Percentiles rank a stretch among this genome's conserved stretches.
These are phyloP conservation scores for Drosophila meridiana DNA, from an alignment of 2,888 invertebrate species.

Conservation along the genomic window DNA sequence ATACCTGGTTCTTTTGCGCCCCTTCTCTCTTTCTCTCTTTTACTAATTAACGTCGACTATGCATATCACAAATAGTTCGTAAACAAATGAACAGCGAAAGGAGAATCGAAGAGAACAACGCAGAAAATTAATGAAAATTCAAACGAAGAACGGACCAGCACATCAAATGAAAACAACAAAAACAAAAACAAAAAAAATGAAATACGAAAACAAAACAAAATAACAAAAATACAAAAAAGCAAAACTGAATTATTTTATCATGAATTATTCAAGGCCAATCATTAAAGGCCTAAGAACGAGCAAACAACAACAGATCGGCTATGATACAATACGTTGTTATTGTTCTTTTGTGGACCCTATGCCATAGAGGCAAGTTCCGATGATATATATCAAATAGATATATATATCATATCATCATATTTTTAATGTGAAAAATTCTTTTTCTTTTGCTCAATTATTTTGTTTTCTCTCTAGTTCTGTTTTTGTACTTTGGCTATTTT, in stretches of 20 bases:
- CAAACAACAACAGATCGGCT: slow-evolving; percentile 24
- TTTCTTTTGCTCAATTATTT: slow-evolving; percentile 60
- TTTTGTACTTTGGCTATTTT: slow-evolving; percentile 46
- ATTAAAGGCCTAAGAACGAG: slow-evolving; percentile 17
- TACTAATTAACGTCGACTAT: slow-evolving; percentile 15
- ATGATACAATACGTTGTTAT: slow-evolving; percentile 50
- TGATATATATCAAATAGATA: slow-evolving; percentile 11
- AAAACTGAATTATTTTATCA: slow-evolving; percentile 58
- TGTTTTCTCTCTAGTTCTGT: slow-evolving; percentile 62
- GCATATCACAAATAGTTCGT: slow-evolving; percentile 60
- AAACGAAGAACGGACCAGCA: slow-evolving; percentile 20
- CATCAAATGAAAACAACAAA: not conserved
- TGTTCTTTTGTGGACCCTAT: slow-evolving; percentile 26
- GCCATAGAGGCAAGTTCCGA: slow-evolving; percentile 16
- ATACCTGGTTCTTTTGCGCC: not conserved
- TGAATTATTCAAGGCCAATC: slow-evolving; percentile 80
- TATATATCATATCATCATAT: slow-evolving; percentile 14
- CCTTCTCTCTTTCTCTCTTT: slow-evolving; percentile 2
- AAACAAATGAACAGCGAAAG: slow-evolving; percentile 70
- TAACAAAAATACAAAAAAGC: slow-evolving; percentile 3
- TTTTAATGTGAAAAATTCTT: slow-evolving; percentile 56
- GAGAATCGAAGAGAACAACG: slow-evolving; percentile 50
- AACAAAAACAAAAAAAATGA: slow-evolving; percentile 9
- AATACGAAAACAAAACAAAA: slow-evolving; percentile 30
- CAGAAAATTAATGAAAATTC: slow-evolving; percentile 58